Evolutionary conservation across 2,888 invertebrate species (phyloP), one percentile per base, ranked within the genome.

Genomic region (Brachycybe producta): DNA sequence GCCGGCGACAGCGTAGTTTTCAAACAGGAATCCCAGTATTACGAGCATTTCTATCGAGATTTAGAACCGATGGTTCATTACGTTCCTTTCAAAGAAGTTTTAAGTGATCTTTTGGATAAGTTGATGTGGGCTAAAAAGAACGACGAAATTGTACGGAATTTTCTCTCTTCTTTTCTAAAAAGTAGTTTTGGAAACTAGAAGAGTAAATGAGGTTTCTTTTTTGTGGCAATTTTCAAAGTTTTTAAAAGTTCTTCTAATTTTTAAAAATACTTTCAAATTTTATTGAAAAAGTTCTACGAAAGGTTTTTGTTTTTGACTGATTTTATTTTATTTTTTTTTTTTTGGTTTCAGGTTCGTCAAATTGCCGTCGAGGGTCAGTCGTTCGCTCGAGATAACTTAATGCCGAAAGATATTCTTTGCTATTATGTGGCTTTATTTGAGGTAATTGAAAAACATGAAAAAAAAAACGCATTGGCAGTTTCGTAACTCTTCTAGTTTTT

Each of bases 1-100:
- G 84, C 79, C 39, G 92, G 94, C 1, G 84, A 86, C 61, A 80
- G 88, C 0, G 68, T 90, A 53, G 80, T 94, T 13, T 73, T 97
- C 13, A 97, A 97, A 70, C 92, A 92, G 68, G 79, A 84, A 24
- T 95, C 95, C 0, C 76, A 78, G n/a, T 95, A 86, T 68, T 87
- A 90, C 65, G 95, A 97, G 72, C 84, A 87, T 71, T 97, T 92
- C 68, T 97, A 97, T 64, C 68, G 74, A 34, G 74, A 82, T 57
- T 67, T 94, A 11, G 64, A 72, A 51, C 79, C 87, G 1, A 78
- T 78, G 69, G 71, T 76, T 59, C 94, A 97, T 68, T 97, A 79
- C 65, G 71, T 95, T 49, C 84, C 91, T 5, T 71, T 94, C 32
- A 78, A 81, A 60, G 68, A 74, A 40, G 82, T 94, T 67, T 70